phyloP scores from a whole-genome alignment of 2,113 vertebrate genomes.

The Cynoglossus semilaevis region DNA sequence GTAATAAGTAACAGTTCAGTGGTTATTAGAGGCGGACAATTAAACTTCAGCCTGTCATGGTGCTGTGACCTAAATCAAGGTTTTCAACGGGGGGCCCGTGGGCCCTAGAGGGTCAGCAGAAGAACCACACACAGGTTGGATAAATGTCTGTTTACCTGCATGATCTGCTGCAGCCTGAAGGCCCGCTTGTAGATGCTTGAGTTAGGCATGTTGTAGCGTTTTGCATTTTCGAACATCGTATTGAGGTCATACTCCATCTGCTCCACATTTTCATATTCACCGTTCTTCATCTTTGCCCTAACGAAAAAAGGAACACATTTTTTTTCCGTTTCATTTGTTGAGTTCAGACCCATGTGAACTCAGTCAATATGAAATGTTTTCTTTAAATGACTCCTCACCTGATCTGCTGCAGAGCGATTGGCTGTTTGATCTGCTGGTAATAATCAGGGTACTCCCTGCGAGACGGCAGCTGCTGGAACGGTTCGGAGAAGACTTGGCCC shows the following conservation, averaged over 20 bases:
- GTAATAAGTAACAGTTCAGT: not conserved
- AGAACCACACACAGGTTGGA: no score
- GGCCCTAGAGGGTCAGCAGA: no score
- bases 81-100: no score
- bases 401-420: slow-evolving; percentile 91
- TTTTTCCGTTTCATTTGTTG: no score
- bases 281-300: slow-evolving; percentile 93
- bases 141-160: slow-evolving; percentile 81
- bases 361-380: not conserved
- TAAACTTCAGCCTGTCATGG: no score
- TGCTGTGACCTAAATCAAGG: no score
- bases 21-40: no score
- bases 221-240: slow-evolving; percentile 98
- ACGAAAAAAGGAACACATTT: slow-evolving; percentile 4
- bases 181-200: slow-evolving; percentile 97
- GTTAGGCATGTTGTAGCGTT: slow-evolving; percentile 96
- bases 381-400: slow-evolving; percentile 79
- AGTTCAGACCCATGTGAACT: no score
- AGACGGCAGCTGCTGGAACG: slow-evolving; percentile 94
- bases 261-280: slow-evolving; percentile 91
- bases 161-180: slow-evolving; percentile 91
- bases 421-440: slow-evolving; percentile 96
- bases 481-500: slow-evolving; percentile 92
- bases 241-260: slow-evolving; percentile 91
- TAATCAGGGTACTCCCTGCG: slow-evolving; percentile 98